Evolutionary conservation across 92 coral and sea anemone genomes (phyloP).

Genomic region (Ricordea florida): DNA sequence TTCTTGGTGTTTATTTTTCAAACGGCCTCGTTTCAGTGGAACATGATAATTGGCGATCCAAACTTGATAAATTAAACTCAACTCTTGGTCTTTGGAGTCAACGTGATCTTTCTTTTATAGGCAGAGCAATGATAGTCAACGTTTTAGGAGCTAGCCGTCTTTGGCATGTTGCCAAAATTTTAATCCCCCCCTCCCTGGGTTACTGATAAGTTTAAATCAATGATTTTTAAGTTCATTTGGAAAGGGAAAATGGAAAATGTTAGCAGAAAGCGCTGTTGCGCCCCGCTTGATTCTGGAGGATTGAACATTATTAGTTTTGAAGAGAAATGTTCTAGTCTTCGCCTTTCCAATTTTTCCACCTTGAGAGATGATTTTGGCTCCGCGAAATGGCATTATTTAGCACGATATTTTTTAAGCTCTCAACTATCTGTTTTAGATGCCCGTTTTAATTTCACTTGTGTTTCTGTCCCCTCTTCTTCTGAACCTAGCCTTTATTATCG

Average conservation of each 20-base stretch:
- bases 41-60: slow-evolving; percentile 13
- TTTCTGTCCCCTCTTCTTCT: background rate
- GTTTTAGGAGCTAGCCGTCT: background rate
- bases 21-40: background rate
- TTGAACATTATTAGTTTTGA: background rate
- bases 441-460: background rate
- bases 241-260: background rate
- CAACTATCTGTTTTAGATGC: background rate
- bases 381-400: background rate
- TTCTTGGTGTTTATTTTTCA: slow-evolving; percentile 9
- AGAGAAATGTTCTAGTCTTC: background rate
- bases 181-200: background rate
- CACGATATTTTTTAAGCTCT: background rate
- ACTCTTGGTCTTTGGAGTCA: background rate
- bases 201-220: background rate
- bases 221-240: background rate
- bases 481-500: background rate
- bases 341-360: background rate
- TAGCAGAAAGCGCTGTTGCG: background rate
- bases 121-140: background rate
- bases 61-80: background rate
- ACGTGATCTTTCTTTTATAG: background rate
- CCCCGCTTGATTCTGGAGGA: background rate
- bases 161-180: slow-evolving; percentile 12
- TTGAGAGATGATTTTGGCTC: background rate